Evolutionary conservation across 1,140 invertebrate species (phyloP).

Genomic region (Asobara japonica): DNA sequence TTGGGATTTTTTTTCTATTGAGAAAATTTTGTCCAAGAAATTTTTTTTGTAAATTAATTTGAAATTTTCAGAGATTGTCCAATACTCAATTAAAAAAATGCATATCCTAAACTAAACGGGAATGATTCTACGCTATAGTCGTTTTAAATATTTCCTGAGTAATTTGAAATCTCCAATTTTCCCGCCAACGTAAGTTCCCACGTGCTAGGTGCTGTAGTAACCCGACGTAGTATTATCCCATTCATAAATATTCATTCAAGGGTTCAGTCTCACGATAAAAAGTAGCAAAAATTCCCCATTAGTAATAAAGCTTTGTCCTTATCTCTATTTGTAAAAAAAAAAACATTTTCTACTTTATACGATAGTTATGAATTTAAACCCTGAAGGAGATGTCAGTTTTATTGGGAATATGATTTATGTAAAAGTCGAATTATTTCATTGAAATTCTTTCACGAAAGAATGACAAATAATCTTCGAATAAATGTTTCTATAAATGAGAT

Average conservation of each 20-base stretch:
- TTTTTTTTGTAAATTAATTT: too few species aligned
- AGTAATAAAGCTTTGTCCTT: constrained; percentile 2
- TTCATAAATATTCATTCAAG: neutral
- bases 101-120: neutral
- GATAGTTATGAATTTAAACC: neutral
- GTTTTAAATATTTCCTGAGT: neutral
- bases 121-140: neutral
- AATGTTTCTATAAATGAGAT: neutral
- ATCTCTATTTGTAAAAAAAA: constrained; percentile 34
- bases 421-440: neutral
- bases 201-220: neutral
- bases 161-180: neutral
- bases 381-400: constrained; percentile 40
- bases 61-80: too few species aligned
- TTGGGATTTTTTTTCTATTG: too few species aligned
- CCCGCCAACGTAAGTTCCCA: neutral
- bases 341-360: constrained; percentile 38
- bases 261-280: neutral
- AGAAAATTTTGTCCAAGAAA: too few species aligned
- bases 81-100: too few species aligned
- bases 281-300: constrained; percentile 24
- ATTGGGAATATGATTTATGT: constrained; percentile 38
- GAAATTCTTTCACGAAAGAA: neutral
- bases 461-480: neutral
- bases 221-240: neutral